phyloP scores from a whole-genome alignment of 2,113 vertebrate genomes.

The Kobus ellipsiprymnus region DNA sequence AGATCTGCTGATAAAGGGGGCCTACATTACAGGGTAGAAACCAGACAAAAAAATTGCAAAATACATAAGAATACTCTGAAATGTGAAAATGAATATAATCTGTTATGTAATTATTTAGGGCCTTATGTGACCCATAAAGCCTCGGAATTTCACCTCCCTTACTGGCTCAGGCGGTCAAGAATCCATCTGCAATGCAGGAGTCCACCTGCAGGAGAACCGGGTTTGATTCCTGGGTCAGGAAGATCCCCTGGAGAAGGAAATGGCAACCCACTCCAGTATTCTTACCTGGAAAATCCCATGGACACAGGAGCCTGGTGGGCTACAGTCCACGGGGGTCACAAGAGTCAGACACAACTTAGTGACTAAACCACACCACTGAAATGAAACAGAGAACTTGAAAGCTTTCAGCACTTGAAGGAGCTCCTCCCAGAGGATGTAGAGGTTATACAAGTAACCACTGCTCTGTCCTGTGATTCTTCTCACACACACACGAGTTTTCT shows the following conservation, averaged over 20 bases:
- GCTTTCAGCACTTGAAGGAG: neutral
- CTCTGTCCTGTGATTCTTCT: neutral
- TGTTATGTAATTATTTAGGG: neutral
- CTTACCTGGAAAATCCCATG: neutral
- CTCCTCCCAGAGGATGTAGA: neutral
- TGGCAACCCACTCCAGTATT: neutral
- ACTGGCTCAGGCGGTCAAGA: neutral
- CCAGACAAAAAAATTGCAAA: neutral
- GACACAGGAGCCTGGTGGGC: neutral
- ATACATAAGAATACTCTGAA: neutral
- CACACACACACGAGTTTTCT: neutral
- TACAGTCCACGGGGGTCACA: neutral
- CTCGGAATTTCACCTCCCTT: neutral
- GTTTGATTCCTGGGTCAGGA: neutral
- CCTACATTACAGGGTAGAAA: neutral
- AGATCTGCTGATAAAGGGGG: neutral
- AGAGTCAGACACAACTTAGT: neutral
- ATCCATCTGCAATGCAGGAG: neutral
- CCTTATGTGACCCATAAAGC: neutral
- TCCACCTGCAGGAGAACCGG: fast-evolving
- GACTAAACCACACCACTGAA: neutral
- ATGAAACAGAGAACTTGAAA: neutral
- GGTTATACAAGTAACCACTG: neutral
- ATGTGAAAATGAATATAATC: neutral
- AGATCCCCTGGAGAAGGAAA: neutral